Evolutionary conservation across 1,140 invertebrate genomes (phyloP).

Genomic region (Drosophila teissieri): DNA sequence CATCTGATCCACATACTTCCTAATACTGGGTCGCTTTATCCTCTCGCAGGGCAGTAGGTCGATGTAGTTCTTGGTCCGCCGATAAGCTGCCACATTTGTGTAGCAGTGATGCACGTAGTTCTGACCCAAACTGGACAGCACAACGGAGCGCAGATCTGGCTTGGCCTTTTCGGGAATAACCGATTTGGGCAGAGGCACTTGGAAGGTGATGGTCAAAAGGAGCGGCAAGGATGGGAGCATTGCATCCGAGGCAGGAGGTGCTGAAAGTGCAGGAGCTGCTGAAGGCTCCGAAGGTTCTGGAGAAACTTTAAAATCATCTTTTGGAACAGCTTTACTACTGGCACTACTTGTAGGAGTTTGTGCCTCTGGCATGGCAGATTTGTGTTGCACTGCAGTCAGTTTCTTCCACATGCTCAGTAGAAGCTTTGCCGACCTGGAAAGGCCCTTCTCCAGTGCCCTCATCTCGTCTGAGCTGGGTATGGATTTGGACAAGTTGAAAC

Average conservation of each 20-base stretch:
- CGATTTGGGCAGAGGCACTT: not conserved
- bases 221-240: not conserved
- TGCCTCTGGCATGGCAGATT: too few relatives aligned
- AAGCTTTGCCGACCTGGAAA: not conserved
- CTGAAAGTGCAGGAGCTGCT: not conserved
- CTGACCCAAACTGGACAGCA: not conserved
- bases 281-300: too few relatives aligned
- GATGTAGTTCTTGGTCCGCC: not conserved
- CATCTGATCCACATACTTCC: not conserved
- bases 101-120: conserved; percentile 3
- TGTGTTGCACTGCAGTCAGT: not conserved
- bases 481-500: not conserved
- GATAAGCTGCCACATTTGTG: conserved; percentile 6
- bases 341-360: too few relatives aligned
- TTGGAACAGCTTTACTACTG: too few relatives aligned
- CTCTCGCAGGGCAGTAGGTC: not conserved
- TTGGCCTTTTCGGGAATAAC: not conserved
- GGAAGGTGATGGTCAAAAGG: not conserved
- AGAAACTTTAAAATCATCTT: too few relatives aligned
- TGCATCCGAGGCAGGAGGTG: not conserved
- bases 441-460: not conserved
- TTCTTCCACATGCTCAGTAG: not conserved
- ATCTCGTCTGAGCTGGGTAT: not conserved
- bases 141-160: not conserved
- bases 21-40: not conserved